Evolutionary conservation across 2,113 vertebrate genomes (phyloP), one percentile per base, ranked within the genome.

Genomic region (Acrocephalus arundinaceus): DNA sequence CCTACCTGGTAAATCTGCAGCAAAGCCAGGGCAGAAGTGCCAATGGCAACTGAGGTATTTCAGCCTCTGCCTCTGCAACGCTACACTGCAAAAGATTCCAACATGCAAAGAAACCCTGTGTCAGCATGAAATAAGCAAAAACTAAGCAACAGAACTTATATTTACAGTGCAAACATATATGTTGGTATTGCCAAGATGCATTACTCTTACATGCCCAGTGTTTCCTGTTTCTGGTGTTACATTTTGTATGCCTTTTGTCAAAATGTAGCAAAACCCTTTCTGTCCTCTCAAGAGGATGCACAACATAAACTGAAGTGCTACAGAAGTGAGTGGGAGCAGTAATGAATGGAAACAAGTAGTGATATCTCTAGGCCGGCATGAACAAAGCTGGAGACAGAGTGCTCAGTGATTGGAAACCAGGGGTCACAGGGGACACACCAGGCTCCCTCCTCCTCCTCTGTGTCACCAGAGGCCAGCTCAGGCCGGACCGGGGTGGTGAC

Each of bases 301-400:
- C 0, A 4, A 15, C 24, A 79, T 70, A 75, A 70, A 19, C 1
- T 25, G 24, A 80, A 92, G 79, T 28, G 75, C 67, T 81, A 13
- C 7, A 1, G 13, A 43, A 72, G 52, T 49, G 71, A 62, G 45
- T 1, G 21, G 83, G n/a, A 73, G 80, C 41, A 45, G 35, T 25
- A 92, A 92, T 39, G 81, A 80, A 85, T 85, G 95, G 96, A 97
- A 97, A 95, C 91, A 37, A 6, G 7, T 1, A 65, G 15, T 75
- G 63, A 16, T 97, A 94, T 96, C 94, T 87, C 76, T 16, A 27
- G 78, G 27, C 30, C 10, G 35, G 62, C 35, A n/a, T 16, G 91
- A 93, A 77, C 87, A 93, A 83, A 83, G 70, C 76, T 25, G 20
- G 59, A 88, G 89, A 76, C 83, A 55, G 82, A 83, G 85, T 27